Evolutionary conservation across 37 sponge, comb jelly and placozoan species (phyloP), one percentile per base, ranked within the genome.

Genomic region (Bolinopsis microptera): DNA sequence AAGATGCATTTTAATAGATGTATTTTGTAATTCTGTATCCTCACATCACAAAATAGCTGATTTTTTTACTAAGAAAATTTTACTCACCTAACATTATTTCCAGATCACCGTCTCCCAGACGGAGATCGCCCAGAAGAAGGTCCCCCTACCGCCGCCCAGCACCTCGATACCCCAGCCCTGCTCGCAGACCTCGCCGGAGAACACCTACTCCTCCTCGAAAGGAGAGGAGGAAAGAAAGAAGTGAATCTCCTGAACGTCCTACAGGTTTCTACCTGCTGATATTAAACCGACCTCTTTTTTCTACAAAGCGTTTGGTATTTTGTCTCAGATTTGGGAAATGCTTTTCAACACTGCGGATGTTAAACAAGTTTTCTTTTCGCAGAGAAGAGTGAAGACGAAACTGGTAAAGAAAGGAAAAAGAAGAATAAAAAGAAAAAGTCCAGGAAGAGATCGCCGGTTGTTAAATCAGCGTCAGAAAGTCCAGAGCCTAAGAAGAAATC

Each of bases 401-500:
- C 3, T 9, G 35, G 2, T 40, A 86, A 27, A 48, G 36, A 86
- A 48, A 86, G 26, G 90, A 39, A 86, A 41, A 86, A 86, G 13
- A 28, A 72, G 25, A 8, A 72, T 3, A 72, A 28, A 72, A 28
- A 72, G 41, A 41, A 86, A 48, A 86, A 77, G 37, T 13, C 35
- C 3, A 77, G 37, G 32, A 27, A 32, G 18, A 31, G 80, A 34
- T 77, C 80, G 16, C 36, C 80, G 0, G 13, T 48, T 86, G 38
- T 38, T n/a, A 41, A 86, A 25, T 39, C 90, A 13, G 61, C 61
- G 0, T 86, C 90, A 41, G 90, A 86, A 48, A 86, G 90, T 39
- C 90, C 90, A n/a, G 90, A 86, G 30, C 90, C 90, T 22, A 86
- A 86, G 61, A 86, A 86, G 61, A 86, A 86, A 77, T 77, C 80